Evolutionary conservation across 2,113 vertebrate genomes (phyloP).

Genomic region (Oryzias celebensis): DNA sequence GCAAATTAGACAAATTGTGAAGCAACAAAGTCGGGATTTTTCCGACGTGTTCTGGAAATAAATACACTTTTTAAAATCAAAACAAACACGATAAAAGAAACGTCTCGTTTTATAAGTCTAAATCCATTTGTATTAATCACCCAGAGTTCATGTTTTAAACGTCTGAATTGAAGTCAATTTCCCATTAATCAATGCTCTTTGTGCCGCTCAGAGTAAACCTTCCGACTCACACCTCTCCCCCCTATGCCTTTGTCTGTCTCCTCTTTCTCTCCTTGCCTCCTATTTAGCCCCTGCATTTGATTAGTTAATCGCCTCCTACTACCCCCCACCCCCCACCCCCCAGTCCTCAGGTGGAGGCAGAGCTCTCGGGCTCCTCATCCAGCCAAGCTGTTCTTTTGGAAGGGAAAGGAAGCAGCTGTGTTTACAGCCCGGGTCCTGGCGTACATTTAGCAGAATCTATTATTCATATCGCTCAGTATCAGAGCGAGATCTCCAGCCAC

Average conservation of each 20-base stretch:
- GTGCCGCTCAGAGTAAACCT: constrained; percentile 47
- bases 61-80: background rate
- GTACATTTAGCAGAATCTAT: constrained; percentile 99
- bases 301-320: constrained; percentile 77
- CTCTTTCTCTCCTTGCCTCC: constrained; percentile 63
- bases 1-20: too few relatives aligned
- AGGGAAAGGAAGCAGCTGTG: constrained; percentile 99
- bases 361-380: constrained; percentile 90
- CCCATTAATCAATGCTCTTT: constrained; percentile 55
- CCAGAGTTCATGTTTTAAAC: constrained; percentile 16
- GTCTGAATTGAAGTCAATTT: constrained; percentile 51
- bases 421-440: constrained; percentile 99
- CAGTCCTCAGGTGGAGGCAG: constrained; percentile 97
- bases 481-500: constrained; percentile 99
- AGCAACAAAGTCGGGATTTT: too few relatives aligned
- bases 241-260: constrained; percentile 67
- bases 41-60: too few relatives aligned
- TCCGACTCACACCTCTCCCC: constrained; percentile 52
- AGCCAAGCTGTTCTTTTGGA: constrained; percentile 99
- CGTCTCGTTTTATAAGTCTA: background rate
- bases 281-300: constrained; percentile 80
- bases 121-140: background rate
- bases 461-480: constrained; percentile 99
- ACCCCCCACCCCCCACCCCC: constrained; percentile 48
- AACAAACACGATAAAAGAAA: background rate